Evolutionary conservation across 2,113 vertebrate species (phyloP), one percentile per base, ranked within the genome.

Genomic region (Urocolius indicus): DNA sequence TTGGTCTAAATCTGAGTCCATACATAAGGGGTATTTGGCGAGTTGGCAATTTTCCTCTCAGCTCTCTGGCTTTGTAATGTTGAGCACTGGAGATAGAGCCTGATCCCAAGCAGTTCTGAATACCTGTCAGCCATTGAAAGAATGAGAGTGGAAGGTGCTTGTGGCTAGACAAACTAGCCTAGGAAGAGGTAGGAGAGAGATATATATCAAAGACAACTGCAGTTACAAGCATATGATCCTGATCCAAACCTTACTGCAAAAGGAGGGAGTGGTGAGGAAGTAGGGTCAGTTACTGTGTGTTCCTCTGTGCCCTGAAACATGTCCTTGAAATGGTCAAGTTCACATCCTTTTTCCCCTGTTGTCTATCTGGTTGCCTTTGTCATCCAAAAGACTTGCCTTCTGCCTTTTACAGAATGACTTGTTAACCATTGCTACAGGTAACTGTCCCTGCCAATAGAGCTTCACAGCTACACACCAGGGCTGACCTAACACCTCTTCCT

Each of bases 301-400:
- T 66, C 72, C 92, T 65, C 84, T 90, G 76, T 5, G 12, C 54
- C 83, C 72, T 46, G 34, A 79, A 82, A 49, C 0, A 2, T 88
- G 72, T 88, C 79, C 83, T 66, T 73, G 61, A 61, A 69, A 49
- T 45, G 0, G 38, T 10, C 65, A 65, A 6, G 20, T 41, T 2
- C 38, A 5, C 43, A 46, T 82, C 58, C 36, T 63, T 59, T 81
- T 77, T 57, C 59, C 67, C 68, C 51, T 75, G 81, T 87, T 95
- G 58, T 95, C 89, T 73, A 13, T 81, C 85, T 83, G 68, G 85
- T 87, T 95, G 95, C 91, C 93, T 96, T 94, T 95, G 84, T 89
- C 87, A 66, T 16, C 55, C 58, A n/a, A 68, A n/a, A 82, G 72
- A 52, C 41, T 93, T 77, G 57, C 93, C 92, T 90, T 92, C 83